phyloP scores from a whole-genome alignment of 2,888 invertebrate species.

The Ophion slaviceki region DNA sequence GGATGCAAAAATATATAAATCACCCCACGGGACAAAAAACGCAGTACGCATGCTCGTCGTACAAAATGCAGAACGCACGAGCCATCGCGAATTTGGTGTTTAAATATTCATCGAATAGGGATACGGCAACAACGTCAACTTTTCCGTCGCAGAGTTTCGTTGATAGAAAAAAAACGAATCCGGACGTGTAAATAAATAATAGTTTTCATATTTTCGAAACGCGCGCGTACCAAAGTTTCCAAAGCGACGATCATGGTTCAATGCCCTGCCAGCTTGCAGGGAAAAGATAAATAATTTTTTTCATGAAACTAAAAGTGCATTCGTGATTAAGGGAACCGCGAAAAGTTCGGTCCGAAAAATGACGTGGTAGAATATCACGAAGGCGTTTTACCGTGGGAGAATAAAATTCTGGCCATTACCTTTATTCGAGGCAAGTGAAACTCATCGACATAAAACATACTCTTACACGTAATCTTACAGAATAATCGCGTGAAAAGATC shows the following conservation, averaged over 20 bases:
- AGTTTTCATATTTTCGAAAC: neutral
- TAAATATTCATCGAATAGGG: constrained; percentile 46
- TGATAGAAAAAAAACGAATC: constrained; percentile 13
- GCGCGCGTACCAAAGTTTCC: constrained; percentile 36
- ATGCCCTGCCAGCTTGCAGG: neutral
- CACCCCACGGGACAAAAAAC: neutral
- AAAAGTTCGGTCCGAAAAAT: constrained; percentile 29
- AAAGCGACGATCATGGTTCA: constrained; percentile 13
- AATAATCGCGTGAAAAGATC: too few relatives aligned
- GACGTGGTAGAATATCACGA: neutral
- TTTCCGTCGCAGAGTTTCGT: constrained; percentile 28
- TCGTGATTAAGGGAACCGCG: neutral
- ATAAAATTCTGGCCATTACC: neutral
- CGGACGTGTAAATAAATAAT: constrained; percentile 6
- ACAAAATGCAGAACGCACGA: constrained; percentile 1
- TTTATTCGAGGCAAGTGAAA: too few relatives aligned
- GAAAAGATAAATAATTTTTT: constrained; percentile 18
- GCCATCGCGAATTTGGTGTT: neutral
- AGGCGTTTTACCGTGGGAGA: neutral
- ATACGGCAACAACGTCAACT: constrained; percentile 15
- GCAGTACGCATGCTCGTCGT: constrained; percentile 25
- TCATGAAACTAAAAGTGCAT: constrained; percentile 32
- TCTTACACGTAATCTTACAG: too few relatives aligned
- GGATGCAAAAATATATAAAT: constrained; percentile 18
- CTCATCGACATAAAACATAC: too few relatives aligned